Evolutionary conservation across 2,797 vertebrate species (phyloP).

Genomic region (Falco biarmicus): DNA sequence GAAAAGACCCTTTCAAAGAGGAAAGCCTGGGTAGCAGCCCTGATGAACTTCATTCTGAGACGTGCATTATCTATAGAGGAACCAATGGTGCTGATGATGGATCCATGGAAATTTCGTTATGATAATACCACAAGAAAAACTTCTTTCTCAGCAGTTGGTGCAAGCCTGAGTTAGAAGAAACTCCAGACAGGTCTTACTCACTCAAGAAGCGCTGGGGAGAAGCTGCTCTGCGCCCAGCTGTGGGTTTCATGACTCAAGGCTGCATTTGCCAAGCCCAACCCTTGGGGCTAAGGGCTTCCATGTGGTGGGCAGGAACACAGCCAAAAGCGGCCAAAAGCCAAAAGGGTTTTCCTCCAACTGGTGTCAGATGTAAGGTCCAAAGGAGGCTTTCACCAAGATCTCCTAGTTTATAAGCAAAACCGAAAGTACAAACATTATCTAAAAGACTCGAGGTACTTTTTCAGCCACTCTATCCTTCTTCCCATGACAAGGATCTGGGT

Average conservation of each 20-base stretch:
- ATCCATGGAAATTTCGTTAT: not conserved
- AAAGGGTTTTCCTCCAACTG: not conserved
- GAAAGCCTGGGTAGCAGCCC: not conserved
- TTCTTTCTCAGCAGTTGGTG: not conserved
- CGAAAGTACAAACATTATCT: not conserved
- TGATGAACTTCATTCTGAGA: not conserved
- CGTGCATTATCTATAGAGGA: not conserved
- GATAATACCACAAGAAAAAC: not conserved
- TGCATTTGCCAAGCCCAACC: not conserved
- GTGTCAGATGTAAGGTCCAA: not conserved
- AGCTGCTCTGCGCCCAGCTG: rapidly evolving
- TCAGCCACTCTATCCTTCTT: not conserved
- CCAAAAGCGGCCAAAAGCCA: not conserved
- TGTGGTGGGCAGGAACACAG: not conserved
- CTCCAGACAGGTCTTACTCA: not conserved
- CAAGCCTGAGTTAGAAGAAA: not conserved
- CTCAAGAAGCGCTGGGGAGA: not conserved
- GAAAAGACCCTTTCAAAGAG: not conserved
- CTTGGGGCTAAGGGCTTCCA: not conserved
- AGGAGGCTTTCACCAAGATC: not conserved
- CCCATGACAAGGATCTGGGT: not conserved
- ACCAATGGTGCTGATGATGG: not conserved
- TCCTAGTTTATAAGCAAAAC: not conserved
- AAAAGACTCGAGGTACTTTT: not conserved
- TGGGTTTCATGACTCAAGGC: rapidly evolving